These are phyloP conservation scores for Drosophila mimetica DNA, from an alignment of 2,888 invertebrate species.

Conservation along the genomic window DNA sequence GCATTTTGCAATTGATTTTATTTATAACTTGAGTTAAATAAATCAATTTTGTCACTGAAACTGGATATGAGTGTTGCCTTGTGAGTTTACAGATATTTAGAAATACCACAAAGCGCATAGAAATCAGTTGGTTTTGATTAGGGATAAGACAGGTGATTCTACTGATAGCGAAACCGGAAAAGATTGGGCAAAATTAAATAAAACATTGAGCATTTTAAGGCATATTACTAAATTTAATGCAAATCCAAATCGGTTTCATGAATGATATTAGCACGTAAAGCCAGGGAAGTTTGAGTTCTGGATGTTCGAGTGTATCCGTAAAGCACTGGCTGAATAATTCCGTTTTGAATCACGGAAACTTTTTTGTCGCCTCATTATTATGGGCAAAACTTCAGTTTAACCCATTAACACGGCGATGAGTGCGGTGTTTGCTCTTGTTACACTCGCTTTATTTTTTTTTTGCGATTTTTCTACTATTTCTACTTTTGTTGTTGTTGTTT, in stretches of 20 bases:
- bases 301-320: conserved; percentile 1
- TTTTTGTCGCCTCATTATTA: conserved; percentile 26
- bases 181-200: too few species aligned
- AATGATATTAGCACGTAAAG: background rate
- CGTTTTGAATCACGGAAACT: conserved; percentile 9
- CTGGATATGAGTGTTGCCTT: background rate
- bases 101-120: background rate
- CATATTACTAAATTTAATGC: too few species aligned
- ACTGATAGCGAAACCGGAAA: background rate
- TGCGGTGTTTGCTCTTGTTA: conserved; percentile 12
- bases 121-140: background rate
- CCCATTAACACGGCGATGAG: conserved; percentile 43
- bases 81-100: background rate
- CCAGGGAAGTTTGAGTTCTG: background rate
- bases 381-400: conserved; percentile 40
- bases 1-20: background rate
- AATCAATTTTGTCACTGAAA: background rate
- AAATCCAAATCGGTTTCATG: background rate
- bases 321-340: conserved; percentile 2
- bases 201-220: too few species aligned
- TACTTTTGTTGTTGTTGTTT: conserved; percentile 3
- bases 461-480: conserved; percentile 1
- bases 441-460: conserved; percentile 9
- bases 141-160: background rate
- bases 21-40: background rate